Evolutionary conservation across 2,113 vertebrate genomes (phyloP).

Genomic region (Leiothrix lutea): DNA sequence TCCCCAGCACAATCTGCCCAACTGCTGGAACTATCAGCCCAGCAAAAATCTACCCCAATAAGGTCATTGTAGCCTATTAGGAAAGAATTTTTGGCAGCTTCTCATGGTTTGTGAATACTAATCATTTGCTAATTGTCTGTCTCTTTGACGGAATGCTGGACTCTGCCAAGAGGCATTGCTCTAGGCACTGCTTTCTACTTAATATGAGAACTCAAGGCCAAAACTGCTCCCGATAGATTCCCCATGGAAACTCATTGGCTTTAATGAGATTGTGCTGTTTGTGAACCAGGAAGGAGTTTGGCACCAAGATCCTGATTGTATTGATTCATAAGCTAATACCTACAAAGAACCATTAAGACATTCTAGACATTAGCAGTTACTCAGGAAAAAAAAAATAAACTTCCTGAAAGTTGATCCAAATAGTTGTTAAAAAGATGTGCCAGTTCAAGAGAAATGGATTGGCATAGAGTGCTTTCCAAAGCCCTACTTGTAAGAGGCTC

Average conservation of each 20-base stretch:
- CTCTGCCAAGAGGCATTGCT: constrained; percentile 40
- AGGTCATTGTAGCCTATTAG: not conserved
- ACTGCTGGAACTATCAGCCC: not conserved
- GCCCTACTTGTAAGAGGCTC: rapidly evolving
- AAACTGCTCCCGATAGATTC: not conserved
- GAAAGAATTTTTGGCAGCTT: constrained; percentile 28
- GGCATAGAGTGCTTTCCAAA: not conserved
- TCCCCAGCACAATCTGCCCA: not conserved
- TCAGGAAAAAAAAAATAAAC: constrained; percentile 11
- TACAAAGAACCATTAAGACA: not conserved
- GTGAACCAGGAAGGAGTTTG: not conserved
- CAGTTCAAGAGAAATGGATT: not conserved
- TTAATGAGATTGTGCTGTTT: constrained; percentile 21
- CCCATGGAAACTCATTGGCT: not conserved
- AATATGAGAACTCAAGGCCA: constrained; percentile 3
- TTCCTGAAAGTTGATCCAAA: not conserved
- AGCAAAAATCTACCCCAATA: not conserved
- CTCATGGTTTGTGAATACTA: not conserved
- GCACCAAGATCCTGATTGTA: not conserved
- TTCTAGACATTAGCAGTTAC: not conserved
- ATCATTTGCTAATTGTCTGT: constrained; percentile 37
- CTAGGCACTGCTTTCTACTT: not conserved
- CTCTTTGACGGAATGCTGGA: not conserved
- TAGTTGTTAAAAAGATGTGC: not conserved
- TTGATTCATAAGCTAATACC: constrained; percentile 7